Base-by-base conservation (phyloP, 2,797 vertebrate genomes). In the Gila robusta region DNA sequence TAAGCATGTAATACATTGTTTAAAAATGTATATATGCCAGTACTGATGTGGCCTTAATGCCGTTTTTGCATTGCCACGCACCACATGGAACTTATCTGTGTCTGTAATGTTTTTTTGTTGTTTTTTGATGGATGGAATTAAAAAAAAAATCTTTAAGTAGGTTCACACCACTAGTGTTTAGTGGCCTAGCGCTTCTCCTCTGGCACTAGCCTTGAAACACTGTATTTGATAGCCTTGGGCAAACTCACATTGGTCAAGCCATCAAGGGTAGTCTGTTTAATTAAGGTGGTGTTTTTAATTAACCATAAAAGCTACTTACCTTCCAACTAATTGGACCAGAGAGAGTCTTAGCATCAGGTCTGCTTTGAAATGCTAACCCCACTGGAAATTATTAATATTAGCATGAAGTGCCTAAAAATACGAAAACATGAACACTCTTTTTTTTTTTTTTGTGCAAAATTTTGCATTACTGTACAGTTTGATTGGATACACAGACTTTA, bases 211-310 rank as follows among this genome's bases (percentile, higher is more conserved):
- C 88, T 87, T 88, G 93, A 91, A 94, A 92, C 92, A 71, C 91
- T 44, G 85, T 90, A 88, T 92, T 89, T 71, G 77, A 86, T 82
- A 87, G 79, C 87, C 79, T 67, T 56, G 59, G 69, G 91, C 90
- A 54, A 70, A 90, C 87, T 89, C 44, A 86, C 77, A 67, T 78
- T 89, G 71, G 83, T 66, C 17, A 71, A 59, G 26, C 88, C 89
- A 35, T 82, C 28, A 82, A 66, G 86, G 84, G 89, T 85, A 83
- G 82, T 89, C 79, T 86, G 59, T 86, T 85, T 90, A 77, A 91
- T 85, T 89, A 85, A 83, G 87, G 76, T 88, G 69, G 85, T 91
- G 83, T 92, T 89, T 93, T 94, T 94, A 94, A 93, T 94, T 90
- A 92, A 87, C 87, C 87, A 88, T 89, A 86, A 89, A 84, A 86